phyloP scores from a whole-genome alignment of 2,888 invertebrate genomes.

The Podotricha telesiphe region DNA sequence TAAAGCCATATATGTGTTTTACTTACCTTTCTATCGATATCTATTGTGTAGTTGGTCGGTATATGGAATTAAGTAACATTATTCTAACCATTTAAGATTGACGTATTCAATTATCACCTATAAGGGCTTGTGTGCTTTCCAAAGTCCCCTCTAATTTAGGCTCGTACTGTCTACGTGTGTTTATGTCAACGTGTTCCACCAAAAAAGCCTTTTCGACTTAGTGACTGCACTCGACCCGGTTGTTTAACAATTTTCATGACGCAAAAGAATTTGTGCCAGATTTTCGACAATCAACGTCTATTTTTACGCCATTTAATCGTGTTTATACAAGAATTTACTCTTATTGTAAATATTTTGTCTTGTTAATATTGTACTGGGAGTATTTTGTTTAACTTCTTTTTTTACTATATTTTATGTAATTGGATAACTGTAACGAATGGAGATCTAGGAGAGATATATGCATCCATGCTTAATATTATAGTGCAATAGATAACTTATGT shows the following conservation, averaged over 20 bases:
- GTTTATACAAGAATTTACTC: conserved; percentile 26
- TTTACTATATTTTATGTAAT: not conserved
- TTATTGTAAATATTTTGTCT: conserved; percentile 16
- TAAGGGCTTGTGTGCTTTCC: conserved; percentile 24
- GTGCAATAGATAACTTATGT: conserved; percentile 18
- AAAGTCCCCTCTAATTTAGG: conserved; percentile 20
- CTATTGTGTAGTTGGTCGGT: not conserved
- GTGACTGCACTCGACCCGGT: conserved; percentile 68
- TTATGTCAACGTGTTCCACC: conserved; percentile 56
- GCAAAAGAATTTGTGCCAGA: conserved; percentile 72
- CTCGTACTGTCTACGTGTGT: conserved; percentile 37
- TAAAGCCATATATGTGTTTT: not conserved
- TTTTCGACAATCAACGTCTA: conserved; percentile 59
- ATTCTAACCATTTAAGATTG: conserved; percentile 3
- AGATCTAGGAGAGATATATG: not conserved
- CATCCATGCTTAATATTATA: not conserved
- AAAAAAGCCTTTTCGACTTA: conserved; percentile 41
- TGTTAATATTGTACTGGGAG: not conserved
- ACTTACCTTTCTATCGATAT: not conserved
- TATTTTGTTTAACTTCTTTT: not conserved
- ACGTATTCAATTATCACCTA: conserved; percentile 8
- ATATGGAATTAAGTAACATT: conserved; percentile 5
- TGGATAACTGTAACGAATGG: not conserved
- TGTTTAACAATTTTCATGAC: conserved; percentile 61
- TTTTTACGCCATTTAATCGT: conserved; percentile 30